phyloP scores from a whole-genome alignment of 2,888 invertebrate species.

The Ennomos quercinarius region DNA sequence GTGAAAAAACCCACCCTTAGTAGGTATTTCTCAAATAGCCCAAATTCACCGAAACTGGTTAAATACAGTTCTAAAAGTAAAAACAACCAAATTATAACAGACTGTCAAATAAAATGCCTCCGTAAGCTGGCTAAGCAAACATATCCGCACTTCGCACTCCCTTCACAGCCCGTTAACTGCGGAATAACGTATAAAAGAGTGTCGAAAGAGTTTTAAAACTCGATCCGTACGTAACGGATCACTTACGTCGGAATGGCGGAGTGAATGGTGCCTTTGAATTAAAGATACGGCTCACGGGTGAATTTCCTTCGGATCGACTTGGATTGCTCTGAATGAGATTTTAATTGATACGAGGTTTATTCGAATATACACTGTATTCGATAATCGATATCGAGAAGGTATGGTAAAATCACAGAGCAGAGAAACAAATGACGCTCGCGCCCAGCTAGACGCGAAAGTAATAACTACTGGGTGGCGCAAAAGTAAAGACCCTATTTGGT shows the following conservation, averaged over 20 bases:
- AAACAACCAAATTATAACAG: neutral
- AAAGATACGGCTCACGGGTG: conserved; percentile 42
- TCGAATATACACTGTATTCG: no score
- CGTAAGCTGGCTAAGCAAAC: conserved; percentile 7
- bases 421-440: no score
- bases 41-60: no score
- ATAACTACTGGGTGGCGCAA: no score
- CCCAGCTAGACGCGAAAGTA: no score
- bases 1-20: no score
- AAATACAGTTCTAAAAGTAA: neutral
- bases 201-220: conserved; percentile 54
- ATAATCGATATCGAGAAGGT: no score
- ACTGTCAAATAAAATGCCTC: neutral
- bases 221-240: conserved; percentile 49
- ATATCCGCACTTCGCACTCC: conserved; percentile 29
- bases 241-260: conserved; percentile 44
- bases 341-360: conserved; percentile 7
- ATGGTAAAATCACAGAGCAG: no score
- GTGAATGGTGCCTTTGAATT: conserved; percentile 44
- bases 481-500: no score
- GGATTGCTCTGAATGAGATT: conserved; percentile 12
- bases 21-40: no score
- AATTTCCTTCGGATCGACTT: conserved; percentile 12
- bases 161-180: conserved; percentile 46
- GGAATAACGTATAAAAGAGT: conserved; percentile 49